Base-by-base conservation (phyloP, 2,888 invertebrate genomes). In the Drosophila nr. perissopoda region DNA sequence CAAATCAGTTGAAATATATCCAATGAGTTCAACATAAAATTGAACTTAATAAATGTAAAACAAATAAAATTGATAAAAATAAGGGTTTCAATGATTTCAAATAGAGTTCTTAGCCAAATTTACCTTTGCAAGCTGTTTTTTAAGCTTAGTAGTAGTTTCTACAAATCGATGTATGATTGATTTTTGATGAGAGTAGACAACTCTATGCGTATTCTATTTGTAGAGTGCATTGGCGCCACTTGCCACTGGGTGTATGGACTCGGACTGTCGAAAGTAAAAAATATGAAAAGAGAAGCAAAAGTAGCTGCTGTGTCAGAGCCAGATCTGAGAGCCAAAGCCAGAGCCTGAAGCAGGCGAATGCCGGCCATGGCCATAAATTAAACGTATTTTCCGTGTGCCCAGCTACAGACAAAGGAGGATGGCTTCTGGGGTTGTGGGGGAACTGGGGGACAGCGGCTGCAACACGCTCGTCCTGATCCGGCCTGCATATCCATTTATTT, bases 311-410 rank as follows among this genome's bases (percentile, higher is more conserved):
- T 33, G 33, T 13, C 76, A 64, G 59, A 60, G 59, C 38, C 65
- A 51, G 51, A 56, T 56, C 27, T 42, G 54, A 25, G 25, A 27
- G 52, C 61, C 45, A 33, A 48, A 52, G 36, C 11, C 56, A 61
- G 51, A 21, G 45, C 51, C 52, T 45, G 56, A 48, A 40, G n/a
- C 61, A 60, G 54, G 58, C 60, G 49, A 76, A 59, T 61, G 71
- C 42, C 59, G 73, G 53, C 69, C 76, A 87, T 64, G 59, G 62
- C 74, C 63, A 86, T 86, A 86, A 86, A 86, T 90, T 85, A 78
- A 75, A 80, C 69, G 86, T 83, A 90, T 85, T 90, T 85, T 84
- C 83, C 89, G 76, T 79, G 80, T 70, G 71, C 67, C 75, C 57
- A 67, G 65, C 74, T 70, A 65, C 57, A 62, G 64, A 48, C 60